Evolutionary conservation across 2,888 invertebrate species (phyloP), one percentile per base, ranked within the genome.

Genomic region (Ophion ellenae): DNA sequence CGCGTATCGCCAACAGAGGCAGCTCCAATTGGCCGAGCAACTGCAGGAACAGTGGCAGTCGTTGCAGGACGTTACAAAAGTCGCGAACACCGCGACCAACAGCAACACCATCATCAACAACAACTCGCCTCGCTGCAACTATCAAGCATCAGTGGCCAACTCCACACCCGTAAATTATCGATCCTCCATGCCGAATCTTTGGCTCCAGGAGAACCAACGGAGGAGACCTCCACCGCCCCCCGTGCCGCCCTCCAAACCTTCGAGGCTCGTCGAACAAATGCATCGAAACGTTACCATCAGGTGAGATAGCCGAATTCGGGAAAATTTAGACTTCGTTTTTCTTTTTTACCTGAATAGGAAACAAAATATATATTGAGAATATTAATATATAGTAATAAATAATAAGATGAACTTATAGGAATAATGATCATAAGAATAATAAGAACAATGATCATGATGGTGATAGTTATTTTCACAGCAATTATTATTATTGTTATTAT

Each of bases 181-280:
- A 86, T 95, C 95, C 66, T 96, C 96, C 53, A 95, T 95, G 95
- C 95, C 95, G 40, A 95, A 95, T 91, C 93, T 95, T 82, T 95
- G 95, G 87, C 93, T 95, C 83, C 95, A 93, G 85, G 94, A 95
- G 87, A 95, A 93, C 90, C 83, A 93, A 84, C 93, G 94, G 32
- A 92, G 94, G 81, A 93, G 95, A 83, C 93, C 93, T 32, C 94
- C 94, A 2, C 94, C 94, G 0, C 94, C 95, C 36, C 95, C 96
- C 2, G 95, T 95, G 87, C 95, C 95, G 83, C 95, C 96, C 7
- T 95, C 95, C 0, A 96, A 96, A 92, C 96, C 96, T 17, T 91
- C 95, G 87, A 94, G 95, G 79, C 87, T 93, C 70, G 80, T 93
- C 14, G 93, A 94, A 61, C 93, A 93, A 73, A 90, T 93, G 78